Conservation (phyloP, 1,140 invertebrate species). For the Zaprionus capensis region DNA sequence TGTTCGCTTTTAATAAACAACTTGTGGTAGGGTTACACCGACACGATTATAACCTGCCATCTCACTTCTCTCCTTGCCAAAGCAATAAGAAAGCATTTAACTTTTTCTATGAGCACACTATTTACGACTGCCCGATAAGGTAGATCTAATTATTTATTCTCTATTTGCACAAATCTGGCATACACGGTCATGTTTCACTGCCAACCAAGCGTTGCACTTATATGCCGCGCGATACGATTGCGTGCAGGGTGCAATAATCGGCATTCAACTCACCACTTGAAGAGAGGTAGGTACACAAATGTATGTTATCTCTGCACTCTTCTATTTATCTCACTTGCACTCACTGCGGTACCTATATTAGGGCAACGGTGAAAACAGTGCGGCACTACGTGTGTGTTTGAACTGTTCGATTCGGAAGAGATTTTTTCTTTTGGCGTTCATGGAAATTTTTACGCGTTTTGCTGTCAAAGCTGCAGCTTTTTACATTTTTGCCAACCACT, state of each 20-base stretch:
- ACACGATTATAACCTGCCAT: conserved; percentile 51
- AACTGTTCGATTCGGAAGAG: conserved; percentile 75
- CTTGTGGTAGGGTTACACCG: conserved; percentile 67
- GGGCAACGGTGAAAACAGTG: conserved; percentile 55
- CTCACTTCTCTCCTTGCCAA: background rate
- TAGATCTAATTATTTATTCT: background rate
- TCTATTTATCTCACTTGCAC: conserved; percentile 52
- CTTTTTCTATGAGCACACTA: background rate
- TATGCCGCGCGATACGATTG: conserved; percentile 57
- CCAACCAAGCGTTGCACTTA: conserved; percentile 41
- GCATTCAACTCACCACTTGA: conserved; percentile 79
- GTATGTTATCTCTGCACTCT: conserved; percentile 64
- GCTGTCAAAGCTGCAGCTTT: conserved; percentile 37
- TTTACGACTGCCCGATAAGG: conserved; percentile 17
- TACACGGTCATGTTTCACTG: conserved; percentile 33
- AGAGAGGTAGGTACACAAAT: conserved; percentile 80
- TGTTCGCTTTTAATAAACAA: conserved; percentile 79
- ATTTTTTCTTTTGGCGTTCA: conserved; percentile 71
- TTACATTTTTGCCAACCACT: conserved; percentile 62
- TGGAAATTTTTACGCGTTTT: conserved; percentile 53
- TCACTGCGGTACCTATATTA: conserved; percentile 64
- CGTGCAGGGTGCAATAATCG: conserved; percentile 76
- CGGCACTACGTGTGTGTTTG: conserved; percentile 72
- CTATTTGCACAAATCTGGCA: conserved; percentile 22
- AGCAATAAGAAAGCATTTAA: background rate